Evolutionary conservation across 2,888 invertebrate genomes (phyloP), one percentile per base, ranked within the genome.

Genomic region (Heteromurus nitidus): DNA sequence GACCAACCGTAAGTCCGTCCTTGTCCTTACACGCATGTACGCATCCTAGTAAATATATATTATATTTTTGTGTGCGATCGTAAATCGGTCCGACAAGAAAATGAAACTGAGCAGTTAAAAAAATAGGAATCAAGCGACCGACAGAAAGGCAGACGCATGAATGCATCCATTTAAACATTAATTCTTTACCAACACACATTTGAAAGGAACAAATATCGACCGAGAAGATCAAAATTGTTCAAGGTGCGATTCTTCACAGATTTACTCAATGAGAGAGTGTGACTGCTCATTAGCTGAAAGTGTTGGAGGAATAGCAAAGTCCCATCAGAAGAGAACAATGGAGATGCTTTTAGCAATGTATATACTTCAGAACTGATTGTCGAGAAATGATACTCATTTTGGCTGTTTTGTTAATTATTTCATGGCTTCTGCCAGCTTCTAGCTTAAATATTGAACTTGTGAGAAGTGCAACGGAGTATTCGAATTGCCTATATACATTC

Each of bases 301-400:
- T 53, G 67, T 74, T 64, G 31, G 53, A 67, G 36, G n/a, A n/a
- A n/a, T n/a, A 60, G 24, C 31, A 68, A 42, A 55, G 64, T 79
- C 72, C 72, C 79, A 65, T 72, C 79, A 72, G n/a, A 74, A 64
- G 36, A 74, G n/a, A 50, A 70, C 70, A 77, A 79, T 72, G 79
- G 31, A n/a, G 28, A 55, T 79, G 64, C 79, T 72, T 79, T 79
- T 79, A 72, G 72, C 70, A 72, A 79, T 62, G 64, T 62, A 76
- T 47, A 50, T 68, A n/a, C n/a, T 70, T 79, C 65, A 67, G 60
- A 76, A 60, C 68, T 47, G 76, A 76, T 68, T 44, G 62, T 64
- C 26, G 64, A 44, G 47, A 47, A 60, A 47, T 42, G 22, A 62
- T 50, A 31, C 30, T 31, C 47, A 73, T 62, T 73, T n/a, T 72